Evolutionary conservation across 2,888 invertebrate species (phyloP).

Genomic region (Cordilura impudica): DNA sequence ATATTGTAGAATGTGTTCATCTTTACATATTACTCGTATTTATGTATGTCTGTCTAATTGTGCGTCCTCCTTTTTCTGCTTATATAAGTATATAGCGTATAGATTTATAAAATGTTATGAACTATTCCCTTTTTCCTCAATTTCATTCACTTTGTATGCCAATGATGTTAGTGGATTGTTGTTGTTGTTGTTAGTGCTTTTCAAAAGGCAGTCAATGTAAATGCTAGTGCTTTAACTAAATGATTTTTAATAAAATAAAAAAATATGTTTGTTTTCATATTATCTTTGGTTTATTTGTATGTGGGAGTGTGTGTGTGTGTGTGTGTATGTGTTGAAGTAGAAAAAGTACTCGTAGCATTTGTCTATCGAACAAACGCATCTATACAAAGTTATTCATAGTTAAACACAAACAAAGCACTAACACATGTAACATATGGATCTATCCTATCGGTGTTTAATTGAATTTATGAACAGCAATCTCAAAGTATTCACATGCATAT

Average conservation of each 20-base stretch:
- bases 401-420: background rate
- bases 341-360: background rate
- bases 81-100: constrained; percentile 8
- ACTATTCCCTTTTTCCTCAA: constrained; percentile 27
- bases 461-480: constrained; percentile 57
- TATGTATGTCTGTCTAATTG: background rate
- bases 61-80: background rate
- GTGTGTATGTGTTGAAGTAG: background rate
- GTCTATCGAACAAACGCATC: background rate
- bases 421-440: constrained; percentile 21
- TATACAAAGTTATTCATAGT: background rate
- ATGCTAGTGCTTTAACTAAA: constrained; percentile 59
- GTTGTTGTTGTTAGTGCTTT: constrained; percentile 11
- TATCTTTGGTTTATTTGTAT: background rate
- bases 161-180: constrained; percentile 15
- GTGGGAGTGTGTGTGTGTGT: constrained; percentile 4
- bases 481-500: constrained; percentile 50
- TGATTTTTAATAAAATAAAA: constrained; percentile 60
- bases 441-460: constrained; percentile 61
- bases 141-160: background rate
- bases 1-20: background rate
- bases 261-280: constrained; percentile 32
- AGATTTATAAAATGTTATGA: constrained; percentile 48
- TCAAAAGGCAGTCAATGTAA: constrained; percentile 53
- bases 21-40: background rate